A percentile compares a stretch with the other conserved stretches of the same genome.
Conservation (phyloP, 2,888 invertebrate species). For the Brachypterus glaber region DNA sequence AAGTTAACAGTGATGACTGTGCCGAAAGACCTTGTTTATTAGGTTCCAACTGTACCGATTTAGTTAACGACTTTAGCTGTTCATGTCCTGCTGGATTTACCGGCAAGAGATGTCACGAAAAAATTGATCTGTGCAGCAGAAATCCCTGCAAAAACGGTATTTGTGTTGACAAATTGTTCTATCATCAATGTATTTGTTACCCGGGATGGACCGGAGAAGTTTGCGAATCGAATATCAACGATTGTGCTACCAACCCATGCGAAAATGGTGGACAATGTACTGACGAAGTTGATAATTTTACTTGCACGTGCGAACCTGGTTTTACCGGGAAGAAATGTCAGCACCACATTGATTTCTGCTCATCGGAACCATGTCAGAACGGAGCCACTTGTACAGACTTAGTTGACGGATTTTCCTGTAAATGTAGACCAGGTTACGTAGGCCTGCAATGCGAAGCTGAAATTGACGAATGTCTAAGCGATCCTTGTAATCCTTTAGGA, state of each 20-base stretch:
- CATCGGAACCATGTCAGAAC: slow-evolving; percentile 82
- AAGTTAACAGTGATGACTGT: slow-evolving; percentile 88
- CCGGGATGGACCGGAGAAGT: slow-evolving; percentile 82
- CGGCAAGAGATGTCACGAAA: slow-evolving; percentile 91
- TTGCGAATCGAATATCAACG: slow-evolving; percentile 87
- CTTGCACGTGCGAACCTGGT: slow-evolving; percentile 87
- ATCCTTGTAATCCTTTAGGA: slow-evolving; percentile 83
- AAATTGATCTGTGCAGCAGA: slow-evolving; percentile 83
- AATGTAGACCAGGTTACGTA: slow-evolving; percentile 86
- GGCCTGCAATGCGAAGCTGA: slow-evolving; percentile 91
- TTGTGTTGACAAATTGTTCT: slow-evolving; percentile 82
- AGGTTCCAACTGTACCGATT: slow-evolving; percentile 86
- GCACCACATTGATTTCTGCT: slow-evolving; percentile 87
- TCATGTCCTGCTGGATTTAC: slow-evolving; percentile 89
- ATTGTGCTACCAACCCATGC: slow-evolving; percentile 82
- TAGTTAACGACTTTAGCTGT: slow-evolving; percentile 90
- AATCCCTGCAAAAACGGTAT: slow-evolving; percentile 90
- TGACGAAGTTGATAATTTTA: slow-evolving; percentile 74
- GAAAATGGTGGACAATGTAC: slow-evolving; percentile 87
- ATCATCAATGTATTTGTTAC: slow-evolving; percentile 81
- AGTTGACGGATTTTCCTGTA: slow-evolving; percentile 83
- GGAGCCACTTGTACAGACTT: slow-evolving; percentile 82
- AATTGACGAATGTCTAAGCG: slow-evolving; percentile 83
- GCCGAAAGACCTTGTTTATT: slow-evolving; percentile 85
- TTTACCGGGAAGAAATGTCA: slow-evolving; percentile 90